Evolutionary conservation across 2,888 invertebrate genomes (phyloP), one percentile per base, ranked within the genome.

Genomic region (Abrostola triplasia): DNA sequence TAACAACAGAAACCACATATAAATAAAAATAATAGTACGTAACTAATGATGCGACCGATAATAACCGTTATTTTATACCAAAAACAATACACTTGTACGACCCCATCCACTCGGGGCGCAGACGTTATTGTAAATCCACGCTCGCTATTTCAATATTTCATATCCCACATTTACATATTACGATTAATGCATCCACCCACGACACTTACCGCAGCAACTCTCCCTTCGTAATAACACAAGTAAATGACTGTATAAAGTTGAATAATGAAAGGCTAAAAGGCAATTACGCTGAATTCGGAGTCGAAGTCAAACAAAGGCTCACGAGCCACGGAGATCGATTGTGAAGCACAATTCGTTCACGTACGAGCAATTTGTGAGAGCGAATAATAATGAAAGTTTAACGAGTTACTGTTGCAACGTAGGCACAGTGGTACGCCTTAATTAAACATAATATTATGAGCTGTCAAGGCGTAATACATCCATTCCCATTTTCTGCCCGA

Each of bases 221-320:
- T 92, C 94, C 92, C 92, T 92, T 88, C 90, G 90, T 90, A 92
- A 93, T 93, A 94, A 92, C 90, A 89, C 91, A 91, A 93, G 94
- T 92, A 93, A 93, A 94, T 93, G 93, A 91, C 92, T 93, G 92
- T 92, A 93, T 92, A 93, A 94, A 94, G 93, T 91, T 92, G 92
- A 93, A 94, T 94, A 94, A 94, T 93, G 93, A 93, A 93, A 93
- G 91, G 87, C 92, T 93, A 92, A 92, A 94, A 94, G 94, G 93
- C 93, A 94, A 94, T 94, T 94, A 94, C 89, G 91, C 91, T 90
- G 93, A 93, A 94, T 94, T 94, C 89, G 89, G 91, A 93, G 91
- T 90, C 90, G 90, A 93, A 94, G 88, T 93, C 93, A 94, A 94
- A 94, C 94, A 94, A 94, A 93, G 90, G 89, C 90, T 88, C 89